Percentiles rank a stretch among this genome's conserved stretches.
These are phyloP conservation scores for Eudyptes chrysolophus DNA, from an alignment of 2,113 vertebrate genomes.

Conservation along the genomic window DNA sequence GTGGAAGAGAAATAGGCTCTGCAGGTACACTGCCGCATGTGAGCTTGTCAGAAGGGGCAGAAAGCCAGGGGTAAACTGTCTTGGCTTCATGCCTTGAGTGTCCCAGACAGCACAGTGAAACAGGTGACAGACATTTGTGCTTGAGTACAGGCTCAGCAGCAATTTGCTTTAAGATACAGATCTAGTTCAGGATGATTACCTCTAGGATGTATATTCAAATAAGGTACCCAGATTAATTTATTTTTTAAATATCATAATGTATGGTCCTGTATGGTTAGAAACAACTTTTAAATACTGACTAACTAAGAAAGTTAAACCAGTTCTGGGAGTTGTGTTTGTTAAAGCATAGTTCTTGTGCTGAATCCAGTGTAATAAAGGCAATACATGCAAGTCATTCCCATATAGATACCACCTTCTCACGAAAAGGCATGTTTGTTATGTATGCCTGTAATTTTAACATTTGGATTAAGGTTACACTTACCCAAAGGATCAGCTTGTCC, in stretches of 20 bases:
- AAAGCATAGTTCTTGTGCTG: background rate
- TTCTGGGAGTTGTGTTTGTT: background rate
- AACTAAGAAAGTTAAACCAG: background rate
- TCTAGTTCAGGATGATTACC: background rate
- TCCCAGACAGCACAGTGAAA: background rate
- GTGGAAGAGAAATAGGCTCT: background rate
- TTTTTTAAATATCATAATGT: background rate
- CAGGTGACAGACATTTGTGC: background rate
- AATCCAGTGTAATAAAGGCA: background rate
- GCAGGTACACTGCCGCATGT: background rate
- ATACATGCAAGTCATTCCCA: background rate
- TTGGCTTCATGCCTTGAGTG: background rate
- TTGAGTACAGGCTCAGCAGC: background rate
- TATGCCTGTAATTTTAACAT: background rate
- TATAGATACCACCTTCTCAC: background rate
- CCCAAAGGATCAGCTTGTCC: conserved; percentile 96
- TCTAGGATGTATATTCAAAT: background rate
- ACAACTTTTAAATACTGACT: background rate
- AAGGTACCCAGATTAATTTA: background rate
- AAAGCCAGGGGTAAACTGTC: background rate
- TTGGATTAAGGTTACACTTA: conserved; percentile 72
- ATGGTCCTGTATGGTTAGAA: background rate
- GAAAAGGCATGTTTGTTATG: background rate
- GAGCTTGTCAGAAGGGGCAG: background rate
- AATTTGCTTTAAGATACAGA: background rate